Conservation (phyloP, 2,888 invertebrate genomes). For the Drosophila helvetica region DNA sequence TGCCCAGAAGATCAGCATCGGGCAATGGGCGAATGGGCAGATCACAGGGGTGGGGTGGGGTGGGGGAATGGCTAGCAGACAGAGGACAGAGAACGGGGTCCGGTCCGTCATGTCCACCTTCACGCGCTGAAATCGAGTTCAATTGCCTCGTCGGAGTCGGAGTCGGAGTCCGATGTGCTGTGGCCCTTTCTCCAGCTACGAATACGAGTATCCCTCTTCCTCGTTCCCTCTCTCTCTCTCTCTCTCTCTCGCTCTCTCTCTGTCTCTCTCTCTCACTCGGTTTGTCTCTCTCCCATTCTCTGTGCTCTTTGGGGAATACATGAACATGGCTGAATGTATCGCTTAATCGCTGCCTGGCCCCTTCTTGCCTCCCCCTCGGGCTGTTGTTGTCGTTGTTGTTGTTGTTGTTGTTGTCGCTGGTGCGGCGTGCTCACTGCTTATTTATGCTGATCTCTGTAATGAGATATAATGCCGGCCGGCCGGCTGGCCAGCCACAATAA, state of each 20-base stretch:
- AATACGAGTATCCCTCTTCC: constrained; percentile 12
- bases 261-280: constrained; percentile 20
- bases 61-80: background rate
- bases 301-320: constrained; percentile 59
- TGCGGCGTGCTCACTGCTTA: constrained; percentile 70
- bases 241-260: too few species aligned
- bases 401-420: constrained; percentile 38
- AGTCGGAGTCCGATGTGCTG: constrained; percentile 43
- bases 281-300: constrained; percentile 5
- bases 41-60: constrained; percentile 2
- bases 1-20: constrained; percentile 29
- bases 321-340: constrained; percentile 62
- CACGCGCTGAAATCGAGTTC: constrained; percentile 68
- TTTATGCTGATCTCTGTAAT: constrained; percentile 79
- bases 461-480: constrained; percentile 79
- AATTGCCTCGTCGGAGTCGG: constrained; percentile 66
- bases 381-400: constrained; percentile 11
- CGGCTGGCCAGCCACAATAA: constrained; percentile 25
- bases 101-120: constrained; percentile 70
- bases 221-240: constrained; percentile 3
- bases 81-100: constrained; percentile 36
- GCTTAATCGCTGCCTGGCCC: constrained; percentile 65
- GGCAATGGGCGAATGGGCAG: constrained; percentile 1
- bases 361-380: constrained; percentile 34
- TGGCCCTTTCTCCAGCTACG: constrained; percentile 31